Base-by-base conservation (phyloP, 2,888 invertebrate species). In the Melanophora roralis region DNA sequence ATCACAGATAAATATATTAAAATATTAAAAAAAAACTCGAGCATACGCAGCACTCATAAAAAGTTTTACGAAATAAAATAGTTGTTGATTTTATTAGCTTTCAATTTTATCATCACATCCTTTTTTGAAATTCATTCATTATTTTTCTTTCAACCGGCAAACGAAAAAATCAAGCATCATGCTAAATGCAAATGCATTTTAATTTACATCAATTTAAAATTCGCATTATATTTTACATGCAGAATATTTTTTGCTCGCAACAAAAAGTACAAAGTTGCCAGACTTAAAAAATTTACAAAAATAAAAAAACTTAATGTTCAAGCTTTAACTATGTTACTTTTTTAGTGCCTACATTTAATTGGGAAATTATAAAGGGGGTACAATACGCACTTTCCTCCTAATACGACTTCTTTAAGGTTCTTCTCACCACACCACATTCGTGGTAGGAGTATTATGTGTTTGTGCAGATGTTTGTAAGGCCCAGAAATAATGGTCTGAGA, bases 131-230 rank as follows among this genome's bases (percentile, higher is more conserved):
- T 79, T 79, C 75, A 75, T 75, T 80, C 75, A 76, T 80, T 34
- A 71, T 62, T 55, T 75, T 36, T 21, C 43, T 68, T 27, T 40
- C 19, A 67, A 76, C 53, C 67, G 76, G 72, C 72, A 19, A 53
- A 53, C 43, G 34, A n/a, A 57, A 32, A 69, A 32, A 38, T 65
- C 19, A 45, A 27, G 36, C 72, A 68, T 67, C 72, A 72, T 68
- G 62, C 62, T 72, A 51, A 81, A 83, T 81, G 87, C 86, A 87
- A 88, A 88, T 87, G 88, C 87, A 88, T 88, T 87, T 88, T 87
- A 88, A 88, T 88, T 88, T 87, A 85, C 85, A 85, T 84, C 86
- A 85, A 88, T 88, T 88, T 86, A 87, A 88, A 86, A 84, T 83
- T 74, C 82, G 76, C 71, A 80, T 64, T 80, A 49, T 43, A 36